Evolutionary conservation across 2,797 vertebrate genomes (phyloP).

Genomic region (Cottoperca gobio): DNA sequence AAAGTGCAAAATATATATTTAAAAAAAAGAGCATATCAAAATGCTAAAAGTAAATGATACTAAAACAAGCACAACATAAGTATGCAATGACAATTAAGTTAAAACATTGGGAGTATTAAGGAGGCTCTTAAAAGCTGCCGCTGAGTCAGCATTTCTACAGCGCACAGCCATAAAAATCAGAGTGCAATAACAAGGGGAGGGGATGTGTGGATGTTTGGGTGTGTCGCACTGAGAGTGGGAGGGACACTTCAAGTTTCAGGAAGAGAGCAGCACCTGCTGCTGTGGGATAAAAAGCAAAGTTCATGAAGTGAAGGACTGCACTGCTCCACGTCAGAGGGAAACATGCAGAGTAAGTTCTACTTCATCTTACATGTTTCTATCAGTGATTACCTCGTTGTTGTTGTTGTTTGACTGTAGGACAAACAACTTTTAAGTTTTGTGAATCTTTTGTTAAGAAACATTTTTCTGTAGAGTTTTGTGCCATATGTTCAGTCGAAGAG

Average conservation of each 20-base stretch:
- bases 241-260: conserved; percentile 54
- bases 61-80: too few species aligned
- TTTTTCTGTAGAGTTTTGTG: background rate
- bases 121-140: too few species aligned
- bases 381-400: background rate
- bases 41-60: too few species aligned
- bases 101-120: too few species aligned
- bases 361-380: background rate
- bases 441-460: accelerated
- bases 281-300: conserved; percentile 30
- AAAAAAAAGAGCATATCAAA: too few species aligned
- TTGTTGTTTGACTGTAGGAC: background rate
- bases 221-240: conserved; percentile 56
- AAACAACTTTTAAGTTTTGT: too few species aligned
- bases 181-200: conserved; percentile 6
- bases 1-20: too few species aligned
- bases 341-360: conserved; percentile 76
- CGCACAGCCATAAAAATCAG: background rate
- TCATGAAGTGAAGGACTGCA: background rate
- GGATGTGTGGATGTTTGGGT: conserved; percentile 33
- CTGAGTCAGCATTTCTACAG: background rate
- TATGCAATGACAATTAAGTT: too few species aligned
- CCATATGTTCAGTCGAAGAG: background rate
- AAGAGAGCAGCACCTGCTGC: conserved; percentile 50
- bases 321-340: conserved; percentile 18